Evolutionary conservation across 64 coral and sea anemone species (phyloP).

Genomic region (Montipora foliosa): DNA sequence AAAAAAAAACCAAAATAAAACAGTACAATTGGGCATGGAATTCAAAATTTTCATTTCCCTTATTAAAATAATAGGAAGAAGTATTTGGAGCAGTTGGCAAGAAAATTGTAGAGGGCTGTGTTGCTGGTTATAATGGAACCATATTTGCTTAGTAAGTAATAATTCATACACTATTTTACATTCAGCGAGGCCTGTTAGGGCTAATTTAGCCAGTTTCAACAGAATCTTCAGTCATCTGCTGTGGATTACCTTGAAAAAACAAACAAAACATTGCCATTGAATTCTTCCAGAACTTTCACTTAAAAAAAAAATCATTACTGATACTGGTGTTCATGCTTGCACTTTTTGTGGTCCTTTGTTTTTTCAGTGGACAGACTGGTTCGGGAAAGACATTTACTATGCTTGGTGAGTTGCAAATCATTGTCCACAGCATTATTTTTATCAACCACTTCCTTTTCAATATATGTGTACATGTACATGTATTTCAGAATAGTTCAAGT

Average conservation of each 20-base stretch:
- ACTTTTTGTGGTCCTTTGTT: not conserved
- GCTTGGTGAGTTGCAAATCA: slow-evolving; percentile 78
- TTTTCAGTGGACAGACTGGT: slow-evolving; percentile 93
- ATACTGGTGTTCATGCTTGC: not conserved
- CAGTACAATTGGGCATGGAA: too few species aligned
- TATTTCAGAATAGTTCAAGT: too few species aligned
- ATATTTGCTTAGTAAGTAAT: slow-evolving; percentile 98
- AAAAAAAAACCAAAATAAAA: too few species aligned
- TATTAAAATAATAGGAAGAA: slow-evolving; percentile 74
- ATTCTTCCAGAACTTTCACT: not conserved
- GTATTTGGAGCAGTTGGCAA: slow-evolving; percentile 97
- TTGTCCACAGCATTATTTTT: not conserved
- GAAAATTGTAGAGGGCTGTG: slow-evolving; percentile 97
- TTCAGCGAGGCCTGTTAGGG: too few species aligned
- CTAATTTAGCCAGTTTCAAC: too few species aligned
- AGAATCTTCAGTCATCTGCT: too few species aligned
- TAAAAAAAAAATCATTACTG: not conserved
- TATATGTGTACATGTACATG: too few species aligned
- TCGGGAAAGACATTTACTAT: slow-evolving; percentile 99
- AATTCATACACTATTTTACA: not conserved
- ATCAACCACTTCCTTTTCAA: too few species aligned
- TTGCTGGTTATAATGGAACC: slow-evolving; percentile 97
- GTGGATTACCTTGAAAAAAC: too few species aligned
- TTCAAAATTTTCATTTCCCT: not conserved
- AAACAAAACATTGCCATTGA: too few species aligned